Conservation (phyloP, 2,888 invertebrate genomes). For the Acleris sparsana region DNA sequence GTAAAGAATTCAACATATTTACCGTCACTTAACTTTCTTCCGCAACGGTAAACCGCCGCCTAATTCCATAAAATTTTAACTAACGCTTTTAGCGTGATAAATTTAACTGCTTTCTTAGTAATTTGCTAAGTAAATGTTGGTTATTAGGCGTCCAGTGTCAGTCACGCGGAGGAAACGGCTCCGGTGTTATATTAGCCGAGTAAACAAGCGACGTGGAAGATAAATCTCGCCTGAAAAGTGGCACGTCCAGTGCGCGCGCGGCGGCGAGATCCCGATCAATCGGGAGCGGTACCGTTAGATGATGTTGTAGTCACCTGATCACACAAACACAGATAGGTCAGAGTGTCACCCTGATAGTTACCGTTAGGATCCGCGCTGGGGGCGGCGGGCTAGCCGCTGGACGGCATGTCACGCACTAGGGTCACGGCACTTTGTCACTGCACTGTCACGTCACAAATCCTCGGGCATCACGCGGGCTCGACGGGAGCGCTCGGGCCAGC, state of each 20-base stretch:
- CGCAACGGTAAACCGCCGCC: constrained; percentile 68
- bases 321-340: constrained; percentile 71
- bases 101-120: constrained; percentile 53
- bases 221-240: constrained; percentile 51
- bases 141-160: constrained; percentile 27
- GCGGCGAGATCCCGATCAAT: constrained; percentile 41
- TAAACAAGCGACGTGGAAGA: constrained; percentile 78
- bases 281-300: constrained; percentile 42
- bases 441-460: constrained; percentile 71
- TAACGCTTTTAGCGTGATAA: constrained; percentile 44
- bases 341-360: constrained; percentile 71
- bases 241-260: constrained; percentile 51
- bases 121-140: constrained; percentile 31
- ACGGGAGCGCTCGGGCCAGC: constrained; percentile 72
- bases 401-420: constrained; percentile 62
- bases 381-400: constrained; percentile 60
- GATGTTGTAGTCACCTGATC: constrained; percentile 66
- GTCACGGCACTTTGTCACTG: constrained; percentile 65
- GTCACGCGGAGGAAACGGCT: constrained; percentile 27
- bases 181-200: constrained; percentile 73
- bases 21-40: constrained; percentile 66
- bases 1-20: constrained; percentile 58
- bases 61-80: constrained; percentile 51
- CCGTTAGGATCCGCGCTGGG: constrained; percentile 77
- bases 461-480: constrained; percentile 70